Evolutionary conservation across 2,888 invertebrate species (phyloP).

Genomic region (Euzophera pinguis): DNA sequence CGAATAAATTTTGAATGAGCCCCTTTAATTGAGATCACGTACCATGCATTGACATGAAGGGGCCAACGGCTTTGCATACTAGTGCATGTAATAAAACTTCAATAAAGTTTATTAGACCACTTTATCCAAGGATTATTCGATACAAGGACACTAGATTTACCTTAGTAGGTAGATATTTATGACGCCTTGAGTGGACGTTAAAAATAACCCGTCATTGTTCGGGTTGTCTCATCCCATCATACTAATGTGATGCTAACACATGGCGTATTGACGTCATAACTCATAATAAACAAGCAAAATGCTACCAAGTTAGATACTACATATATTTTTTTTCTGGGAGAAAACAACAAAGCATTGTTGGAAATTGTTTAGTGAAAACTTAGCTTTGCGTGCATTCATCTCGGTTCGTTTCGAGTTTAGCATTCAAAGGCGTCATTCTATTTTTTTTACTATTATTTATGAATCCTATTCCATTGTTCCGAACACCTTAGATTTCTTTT

Average conservation of each 20-base stretch:
- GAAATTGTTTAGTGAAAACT: not conserved
- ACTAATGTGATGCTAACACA: constrained; percentile 31
- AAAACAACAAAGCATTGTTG: not conserved
- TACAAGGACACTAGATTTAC: not conserved
- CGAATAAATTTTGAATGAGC: too few relatives aligned
- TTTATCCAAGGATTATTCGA: too few relatives aligned
- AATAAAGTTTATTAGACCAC: too few relatives aligned
- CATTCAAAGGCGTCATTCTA: constrained; percentile 5
- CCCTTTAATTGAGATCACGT: too few relatives aligned
- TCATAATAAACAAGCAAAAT: constrained; percentile 27
- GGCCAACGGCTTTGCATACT: too few relatives aligned
- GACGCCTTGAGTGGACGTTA: constrained; percentile 9
- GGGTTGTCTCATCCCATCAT: constrained; percentile 14
- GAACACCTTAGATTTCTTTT: not conserved
- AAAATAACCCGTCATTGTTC: constrained; percentile 21
- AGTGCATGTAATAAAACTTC: too few relatives aligned
- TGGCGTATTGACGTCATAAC: constrained; percentile 43
- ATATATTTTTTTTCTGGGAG: not conserved
- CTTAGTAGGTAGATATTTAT: not conserved
- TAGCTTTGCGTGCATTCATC: not conserved
- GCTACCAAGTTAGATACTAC: not conserved
- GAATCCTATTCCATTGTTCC: constrained; percentile 5
- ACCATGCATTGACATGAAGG: too few relatives aligned
- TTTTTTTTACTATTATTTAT: constrained; percentile 6
- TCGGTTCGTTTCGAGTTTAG: not conserved